Evolutionary conservation across 2,797 vertebrate genomes (phyloP), one percentile per base, ranked within the genome.

Genomic region (Lemur catta): DNA sequence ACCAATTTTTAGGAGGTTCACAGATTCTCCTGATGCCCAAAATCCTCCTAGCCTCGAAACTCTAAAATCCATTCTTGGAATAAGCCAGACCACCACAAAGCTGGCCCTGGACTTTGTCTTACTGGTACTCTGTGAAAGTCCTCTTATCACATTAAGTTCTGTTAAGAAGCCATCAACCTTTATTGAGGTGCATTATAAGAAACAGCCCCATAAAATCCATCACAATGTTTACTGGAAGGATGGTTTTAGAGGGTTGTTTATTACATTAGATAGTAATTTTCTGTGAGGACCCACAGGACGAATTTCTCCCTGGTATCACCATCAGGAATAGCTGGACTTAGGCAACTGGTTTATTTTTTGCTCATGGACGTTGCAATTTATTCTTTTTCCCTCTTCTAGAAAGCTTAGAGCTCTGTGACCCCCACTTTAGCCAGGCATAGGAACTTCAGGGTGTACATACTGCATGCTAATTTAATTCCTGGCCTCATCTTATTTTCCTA

Each of bases 191-290:
- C 89, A 72, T 76, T 89, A 57, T 93, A 81, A 95, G 71, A 93
- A 95, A 95, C 43, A 76, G 79, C 35, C 74, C 78, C 79, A 87
- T 91, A 91, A 95, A 95, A 85, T 59, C 91, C 50, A 93, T 65
- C 43, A 57, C 91, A 46, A 8, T 82, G 88, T 84, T 97, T 93
- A 92, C 78, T 0, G 2, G 71, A 91, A 91, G 48, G 74, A 69
- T 30, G 55, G 67, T 57, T 33, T 94, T 20, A 65, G 78, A 96
- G 67, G 38, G 55, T 41, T 94, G 88, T 80, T 84, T 85, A 63
- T 94, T 78, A 87, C 20, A 63, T 93, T 86, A 85, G 90, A 93
- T 30, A 71, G 72, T 85, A 65, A 74, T 95, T 96, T 95, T 94
- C 94, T 87, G 30, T 72, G 69, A 89, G 80, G 88, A 69, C 76